These are phyloP conservation scores for Brachyopa scutellaris DNA, from an alignment of 2,888 invertebrate genomes.

Conservation along the genomic window DNA sequence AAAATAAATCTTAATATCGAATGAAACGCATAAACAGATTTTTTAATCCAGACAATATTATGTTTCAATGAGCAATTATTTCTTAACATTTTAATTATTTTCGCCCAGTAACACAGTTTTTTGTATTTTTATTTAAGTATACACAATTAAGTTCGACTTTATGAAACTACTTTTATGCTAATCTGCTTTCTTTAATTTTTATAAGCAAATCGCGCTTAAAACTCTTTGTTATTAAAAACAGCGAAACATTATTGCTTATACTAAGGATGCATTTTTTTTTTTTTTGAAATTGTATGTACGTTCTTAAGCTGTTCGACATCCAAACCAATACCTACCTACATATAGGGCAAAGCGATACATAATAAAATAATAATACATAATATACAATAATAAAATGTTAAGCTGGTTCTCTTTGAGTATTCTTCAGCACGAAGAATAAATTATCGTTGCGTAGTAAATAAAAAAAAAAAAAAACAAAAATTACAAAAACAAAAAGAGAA, in stretches of 20 bases:
- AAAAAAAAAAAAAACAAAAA: slow-evolving; percentile 1
- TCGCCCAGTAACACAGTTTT: background rate
- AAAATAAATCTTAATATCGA: background rate
- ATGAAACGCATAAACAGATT: background rate
- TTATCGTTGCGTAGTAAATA: slow-evolving; percentile 31
- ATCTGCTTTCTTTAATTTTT: background rate
- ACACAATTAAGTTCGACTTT: background rate
- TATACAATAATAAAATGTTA: slow-evolving; percentile 12
- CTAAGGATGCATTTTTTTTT: slow-evolving; percentile 5
- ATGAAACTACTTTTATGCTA: slow-evolving; percentile 26
- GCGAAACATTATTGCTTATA: background rate
- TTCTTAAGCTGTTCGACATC: background rate
- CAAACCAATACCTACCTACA: background rate
- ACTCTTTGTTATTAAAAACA: slow-evolving; percentile 1
- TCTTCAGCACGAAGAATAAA: slow-evolving; percentile 35
- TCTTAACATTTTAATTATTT: background rate
- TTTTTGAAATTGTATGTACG: slow-evolving; percentile 30
- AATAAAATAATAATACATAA: background rate
- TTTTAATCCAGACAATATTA: background rate
- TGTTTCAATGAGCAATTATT: background rate
- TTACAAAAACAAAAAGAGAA: slow-evolving; percentile 37
- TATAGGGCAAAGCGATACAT: background rate
- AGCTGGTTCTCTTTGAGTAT: slow-evolving; percentile 27
- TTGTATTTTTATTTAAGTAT: background rate
- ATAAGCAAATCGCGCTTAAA: slow-evolving; percentile 15